These are phyloP conservation scores for Sander vitreus DNA, from an alignment of 2,113 vertebrate genomes.

Conservation along the genomic window DNA sequence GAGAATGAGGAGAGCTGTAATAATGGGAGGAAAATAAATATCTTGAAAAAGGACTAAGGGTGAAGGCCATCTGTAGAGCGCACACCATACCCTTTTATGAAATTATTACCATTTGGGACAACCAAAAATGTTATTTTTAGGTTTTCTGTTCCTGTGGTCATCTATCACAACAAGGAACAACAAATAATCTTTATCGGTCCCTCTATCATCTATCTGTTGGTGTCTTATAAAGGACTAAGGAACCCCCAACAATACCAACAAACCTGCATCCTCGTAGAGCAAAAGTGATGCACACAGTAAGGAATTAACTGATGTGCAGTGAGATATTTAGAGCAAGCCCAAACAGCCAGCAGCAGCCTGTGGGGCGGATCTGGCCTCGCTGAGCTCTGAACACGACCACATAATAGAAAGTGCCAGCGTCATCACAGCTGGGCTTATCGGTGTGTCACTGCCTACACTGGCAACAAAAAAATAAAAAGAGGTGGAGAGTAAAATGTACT, in stretches of 20 bases:
- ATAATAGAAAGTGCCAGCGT: slow-evolving; percentile 80
- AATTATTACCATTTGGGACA: no score
- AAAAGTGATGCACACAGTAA: background rate
- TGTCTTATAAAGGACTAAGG: background rate
- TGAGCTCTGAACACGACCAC: slow-evolving; percentile 52
- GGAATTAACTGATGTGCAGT: background rate
- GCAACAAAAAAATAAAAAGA: background rate
- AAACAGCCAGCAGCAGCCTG: slow-evolving; percentile 3
- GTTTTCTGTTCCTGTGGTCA: no score
- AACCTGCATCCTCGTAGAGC: background rate
- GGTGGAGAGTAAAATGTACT: background rate
- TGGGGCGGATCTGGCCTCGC: slow-evolving; percentile 22
- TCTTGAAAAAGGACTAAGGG: no score
- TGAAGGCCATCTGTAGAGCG: no score
- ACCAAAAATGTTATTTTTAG: no score
- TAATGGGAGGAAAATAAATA: no score
- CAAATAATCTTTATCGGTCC: background rate
- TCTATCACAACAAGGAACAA: no score
- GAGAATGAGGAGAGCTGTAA: no score
- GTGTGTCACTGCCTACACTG: slow-evolving; percentile 28
- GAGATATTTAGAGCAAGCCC: background rate
- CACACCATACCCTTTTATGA: no score
- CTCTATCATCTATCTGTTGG: background rate
- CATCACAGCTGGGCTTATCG: slow-evolving; percentile 80
- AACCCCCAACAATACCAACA: background rate